Evolutionary conservation across 1,140 invertebrate species (phyloP).

Genomic region (Pogonomyrmex californicus): DNA sequence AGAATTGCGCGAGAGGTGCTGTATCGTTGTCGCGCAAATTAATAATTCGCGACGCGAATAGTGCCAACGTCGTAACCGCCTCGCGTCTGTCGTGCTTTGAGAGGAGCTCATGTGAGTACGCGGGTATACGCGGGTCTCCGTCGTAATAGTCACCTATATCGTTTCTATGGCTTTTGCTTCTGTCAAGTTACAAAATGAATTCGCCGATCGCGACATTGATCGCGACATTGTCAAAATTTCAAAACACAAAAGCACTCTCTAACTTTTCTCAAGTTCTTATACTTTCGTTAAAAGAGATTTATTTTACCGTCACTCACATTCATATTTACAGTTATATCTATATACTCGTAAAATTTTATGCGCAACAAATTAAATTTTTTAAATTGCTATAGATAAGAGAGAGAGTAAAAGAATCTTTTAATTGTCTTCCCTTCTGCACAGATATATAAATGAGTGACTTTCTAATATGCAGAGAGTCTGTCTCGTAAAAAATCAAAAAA

Average conservation of each 20-base stretch:
- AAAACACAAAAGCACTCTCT: not conserved
- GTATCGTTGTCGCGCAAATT: conserved; percentile 50
- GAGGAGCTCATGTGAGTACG: conserved; percentile 29
- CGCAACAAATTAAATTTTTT: not conserved
- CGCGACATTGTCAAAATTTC: not conserved
- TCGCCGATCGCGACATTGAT: conserved; percentile 2
- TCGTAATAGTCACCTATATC: conserved; percentile 17
- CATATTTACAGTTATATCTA: too few relatives aligned
- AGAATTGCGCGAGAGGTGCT: conserved; percentile 44
- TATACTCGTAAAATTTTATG: not conserved
- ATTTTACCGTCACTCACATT: not conserved
- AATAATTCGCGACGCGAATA: conserved; percentile 59
- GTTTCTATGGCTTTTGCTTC: conserved; percentile 43
- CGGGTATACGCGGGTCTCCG: not conserved
- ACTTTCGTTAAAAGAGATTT: conserved; percentile 7
- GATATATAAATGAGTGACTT: not conserved
- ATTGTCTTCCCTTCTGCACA: not conserved
- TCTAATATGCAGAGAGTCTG: not conserved
- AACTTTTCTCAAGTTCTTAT: not conserved
- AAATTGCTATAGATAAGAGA: not conserved
- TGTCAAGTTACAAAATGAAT: conserved; percentile 27
- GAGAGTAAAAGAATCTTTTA: not conserved
- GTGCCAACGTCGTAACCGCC: conserved; percentile 49
- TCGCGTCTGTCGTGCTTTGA: conserved; percentile 57
- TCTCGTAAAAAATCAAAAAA: conserved; percentile 11